Percentiles rank a stretch among this genome's conserved stretches.
Evolutionary conservation across 2,888 invertebrate species (phyloP).

Genomic region (Sinohyriopsis cumingii): DNA sequence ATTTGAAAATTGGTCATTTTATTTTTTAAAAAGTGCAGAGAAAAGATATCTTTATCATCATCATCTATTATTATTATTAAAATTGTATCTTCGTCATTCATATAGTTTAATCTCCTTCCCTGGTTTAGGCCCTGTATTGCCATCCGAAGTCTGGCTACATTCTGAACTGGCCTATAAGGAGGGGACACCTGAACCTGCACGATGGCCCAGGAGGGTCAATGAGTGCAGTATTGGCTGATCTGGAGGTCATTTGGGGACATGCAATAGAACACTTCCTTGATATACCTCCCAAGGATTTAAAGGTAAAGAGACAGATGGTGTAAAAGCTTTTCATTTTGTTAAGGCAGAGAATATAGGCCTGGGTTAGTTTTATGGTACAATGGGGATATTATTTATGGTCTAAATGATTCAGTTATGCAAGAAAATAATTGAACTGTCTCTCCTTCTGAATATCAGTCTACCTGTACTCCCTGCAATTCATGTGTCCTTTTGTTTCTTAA

Average conservation of each 20-base stretch:
- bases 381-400: too few relatives aligned
- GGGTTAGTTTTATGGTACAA: too few relatives aligned
- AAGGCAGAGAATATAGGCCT: background rate
- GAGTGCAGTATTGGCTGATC: constrained; percentile 85
- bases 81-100: background rate
- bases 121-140: constrained; percentile 75
- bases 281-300: constrained; percentile 79
- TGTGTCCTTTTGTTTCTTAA: constrained; percentile 5
- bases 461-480: too few relatives aligned
- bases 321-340: background rate
- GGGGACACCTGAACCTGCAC: constrained; percentile 92
- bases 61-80: background rate
- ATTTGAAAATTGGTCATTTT: too few relatives aligned
- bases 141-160: constrained; percentile 79
- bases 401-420: too few relatives aligned
- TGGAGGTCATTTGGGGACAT: constrained; percentile 91
- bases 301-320: constrained; percentile 63
- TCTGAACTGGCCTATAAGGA: constrained; percentile 89
- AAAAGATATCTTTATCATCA: background rate
- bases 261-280: constrained; percentile 84
- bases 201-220: constrained; percentile 88
- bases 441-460: too few relatives aligned
- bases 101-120: background rate
- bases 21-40: too few relatives aligned
- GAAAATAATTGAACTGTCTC: too few relatives aligned